Evolutionary conservation across 2,797 vertebrate species (phyloP).

Genomic region (Gastrophryne carolinensis): DNA sequence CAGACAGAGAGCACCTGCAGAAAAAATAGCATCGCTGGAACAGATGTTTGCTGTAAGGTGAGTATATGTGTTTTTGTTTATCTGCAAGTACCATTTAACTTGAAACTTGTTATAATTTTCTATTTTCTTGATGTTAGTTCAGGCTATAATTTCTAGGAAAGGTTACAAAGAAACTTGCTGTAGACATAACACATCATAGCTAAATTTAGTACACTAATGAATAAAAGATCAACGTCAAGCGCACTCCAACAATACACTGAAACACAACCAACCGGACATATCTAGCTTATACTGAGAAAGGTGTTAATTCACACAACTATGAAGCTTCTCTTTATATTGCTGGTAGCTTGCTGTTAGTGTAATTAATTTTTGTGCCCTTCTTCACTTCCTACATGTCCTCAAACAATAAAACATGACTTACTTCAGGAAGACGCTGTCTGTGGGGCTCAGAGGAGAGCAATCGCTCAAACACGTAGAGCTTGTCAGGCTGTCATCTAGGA

Average conservation of each 20-base stretch:
- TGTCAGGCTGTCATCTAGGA: constrained; percentile 50
- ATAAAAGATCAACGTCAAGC: constrained; percentile 13
- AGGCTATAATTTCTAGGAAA: not conserved
- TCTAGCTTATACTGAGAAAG: not conserved
- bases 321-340: not conserved
- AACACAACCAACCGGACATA: not conserved
- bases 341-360: not conserved
- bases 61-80: too few species aligned
- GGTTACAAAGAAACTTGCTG: not conserved
- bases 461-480: constrained; percentile 36
- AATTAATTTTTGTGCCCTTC: not conserved
- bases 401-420: constrained; percentile 55
- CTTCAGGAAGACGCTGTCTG: constrained; percentile 66
- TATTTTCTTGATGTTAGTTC: not conserved
- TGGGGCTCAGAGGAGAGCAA: constrained; percentile 44
- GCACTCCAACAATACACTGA: not conserved
- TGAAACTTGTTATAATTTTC: not conserved
- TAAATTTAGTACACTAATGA: constrained; percentile 21
- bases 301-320: not conserved
- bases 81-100: too few species aligned
- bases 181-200: not conserved
- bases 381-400: not conserved
- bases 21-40: too few species aligned
- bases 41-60: too few species aligned
- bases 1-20: too few species aligned